Conservation (phyloP, 1,140 invertebrate species). For the Gerris buenoi region DNA sequence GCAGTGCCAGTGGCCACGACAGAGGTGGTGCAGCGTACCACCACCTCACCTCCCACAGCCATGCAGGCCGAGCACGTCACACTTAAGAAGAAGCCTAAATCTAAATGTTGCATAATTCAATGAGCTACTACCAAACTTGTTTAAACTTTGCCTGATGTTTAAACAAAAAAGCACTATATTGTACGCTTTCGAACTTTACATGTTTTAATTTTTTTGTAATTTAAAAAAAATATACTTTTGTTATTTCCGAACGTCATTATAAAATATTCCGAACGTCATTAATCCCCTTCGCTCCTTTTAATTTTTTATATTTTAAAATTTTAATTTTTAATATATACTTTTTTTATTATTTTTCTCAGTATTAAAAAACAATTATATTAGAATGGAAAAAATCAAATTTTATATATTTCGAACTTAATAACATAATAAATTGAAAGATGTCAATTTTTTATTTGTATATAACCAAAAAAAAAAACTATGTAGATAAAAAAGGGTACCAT, state of each 20-base stretch:
- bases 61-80: constrained; percentile 68
- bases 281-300: no score
- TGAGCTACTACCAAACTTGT: constrained; percentile 30
- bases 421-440: no score
- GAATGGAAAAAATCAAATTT: no score
- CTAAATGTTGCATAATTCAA: constrained; percentile 77
- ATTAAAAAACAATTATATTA: no score
- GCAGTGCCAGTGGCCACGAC: constrained; percentile 38
- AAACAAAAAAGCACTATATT: background rate
- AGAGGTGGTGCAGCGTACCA: constrained; percentile 55
- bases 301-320: no score
- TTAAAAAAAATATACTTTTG: no score
- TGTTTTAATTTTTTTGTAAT: no score
- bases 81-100: constrained; percentile 78
- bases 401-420: no score
- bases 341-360: no score
- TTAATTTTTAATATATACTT: no score
- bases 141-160: background rate
- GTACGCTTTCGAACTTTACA: background rate
- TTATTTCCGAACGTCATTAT: no score
- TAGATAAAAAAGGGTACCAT: background rate
- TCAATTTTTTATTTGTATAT: background rate
- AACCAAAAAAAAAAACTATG: background rate
- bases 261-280: no score
- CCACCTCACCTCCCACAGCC: constrained; percentile 50